Conservation (phyloP, 2,113 vertebrate genomes). For the Gasterosteus nipponicus region DNA sequence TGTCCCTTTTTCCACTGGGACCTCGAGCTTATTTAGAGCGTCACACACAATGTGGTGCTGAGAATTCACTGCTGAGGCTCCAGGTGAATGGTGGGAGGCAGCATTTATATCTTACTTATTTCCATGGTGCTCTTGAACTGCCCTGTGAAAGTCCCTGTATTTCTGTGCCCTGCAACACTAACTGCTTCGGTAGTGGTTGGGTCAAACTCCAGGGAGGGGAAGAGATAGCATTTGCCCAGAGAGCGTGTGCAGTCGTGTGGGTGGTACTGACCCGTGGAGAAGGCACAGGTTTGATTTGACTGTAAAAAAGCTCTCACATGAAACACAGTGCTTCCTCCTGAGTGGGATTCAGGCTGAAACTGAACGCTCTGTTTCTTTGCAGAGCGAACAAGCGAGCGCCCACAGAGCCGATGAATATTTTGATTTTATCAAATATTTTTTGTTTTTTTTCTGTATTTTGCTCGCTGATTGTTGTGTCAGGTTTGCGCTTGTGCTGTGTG, state of each 20-base stretch:
- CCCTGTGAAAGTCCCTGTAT: conserved; percentile 34
- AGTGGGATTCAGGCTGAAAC: conserved; percentile 37
- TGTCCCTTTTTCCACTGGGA: not conserved
- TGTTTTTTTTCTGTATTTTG: conserved; percentile 29
- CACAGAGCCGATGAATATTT: conserved; percentile 49
- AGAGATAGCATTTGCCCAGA: conserved; percentile 38
- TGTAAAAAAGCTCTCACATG: conserved; percentile 29
- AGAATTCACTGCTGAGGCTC: too few relatives aligned
- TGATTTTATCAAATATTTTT: conserved; percentile 45
- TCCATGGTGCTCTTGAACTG: conserved; percentile 5
- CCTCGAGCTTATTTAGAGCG: not conserved
- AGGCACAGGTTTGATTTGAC: conserved; percentile 20
- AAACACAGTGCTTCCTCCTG: conserved; percentile 44
- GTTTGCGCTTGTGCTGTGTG: not conserved
- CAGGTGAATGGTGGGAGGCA: not conserved
- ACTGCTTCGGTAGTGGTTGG: conserved; percentile 40
- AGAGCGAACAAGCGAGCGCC: conserved; percentile 40
- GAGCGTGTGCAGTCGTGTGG: conserved; percentile 46
- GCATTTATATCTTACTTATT: not conserved
- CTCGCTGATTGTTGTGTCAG: conserved; percentile 34
- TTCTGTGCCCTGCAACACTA: conserved; percentile 23
- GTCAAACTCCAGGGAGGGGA: conserved; percentile 61
- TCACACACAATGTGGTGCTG: not conserved
- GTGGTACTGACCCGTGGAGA: conserved; percentile 41
- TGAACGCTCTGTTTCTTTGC: conserved; percentile 55